Evolutionary conservation across 2,888 invertebrate genomes (phyloP), one percentile per base, ranked within the genome.

Genomic region (Xanthorhoe designata): DNA sequence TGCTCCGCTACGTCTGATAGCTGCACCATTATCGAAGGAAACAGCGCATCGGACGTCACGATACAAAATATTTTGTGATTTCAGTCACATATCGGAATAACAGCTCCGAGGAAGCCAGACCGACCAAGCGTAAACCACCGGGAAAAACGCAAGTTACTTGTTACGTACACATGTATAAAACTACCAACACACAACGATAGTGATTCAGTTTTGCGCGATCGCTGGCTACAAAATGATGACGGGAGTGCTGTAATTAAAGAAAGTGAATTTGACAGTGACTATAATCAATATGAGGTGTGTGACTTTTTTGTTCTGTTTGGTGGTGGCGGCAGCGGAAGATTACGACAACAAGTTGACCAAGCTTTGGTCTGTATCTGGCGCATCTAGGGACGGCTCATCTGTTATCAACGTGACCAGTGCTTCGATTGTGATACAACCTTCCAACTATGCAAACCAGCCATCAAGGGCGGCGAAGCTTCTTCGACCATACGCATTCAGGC

Each of bases 131-230:
- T 89, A 86, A 88, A 87, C 69, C 74, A 78, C 78, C 89, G 78
- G 90, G 91, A 88, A 91, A 91, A 90, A 91, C 90, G 92, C 89
- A 88, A 91, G 78, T 89, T 79, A 87, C 81, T 77, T 75, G 78
- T 89, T 79, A 87, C 81, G 77, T 75, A 88, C 89, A 89, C 90
- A 86, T 91, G 91, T 93, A 93, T 92, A 93, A 89, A 93, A 92
- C 92, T 89, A 90, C 85, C 89, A 87, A 78, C 82, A 77, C 69
- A 69, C 81, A 84, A 83, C 88, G 79, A 88, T 77, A 83, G 87
- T 86, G 88, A 90, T 88, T 92, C 93, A 93, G 93, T 93, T 90
- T 88, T 87, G 81, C 91, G 89, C 91, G 90, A 89, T 85, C 90
- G 87, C 88, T 92, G 87, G 91, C 78, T 79, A 88, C 88, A 91